Conservation (phyloP, 1,140 invertebrate genomes). For the Cotesia vestalis region DNA sequence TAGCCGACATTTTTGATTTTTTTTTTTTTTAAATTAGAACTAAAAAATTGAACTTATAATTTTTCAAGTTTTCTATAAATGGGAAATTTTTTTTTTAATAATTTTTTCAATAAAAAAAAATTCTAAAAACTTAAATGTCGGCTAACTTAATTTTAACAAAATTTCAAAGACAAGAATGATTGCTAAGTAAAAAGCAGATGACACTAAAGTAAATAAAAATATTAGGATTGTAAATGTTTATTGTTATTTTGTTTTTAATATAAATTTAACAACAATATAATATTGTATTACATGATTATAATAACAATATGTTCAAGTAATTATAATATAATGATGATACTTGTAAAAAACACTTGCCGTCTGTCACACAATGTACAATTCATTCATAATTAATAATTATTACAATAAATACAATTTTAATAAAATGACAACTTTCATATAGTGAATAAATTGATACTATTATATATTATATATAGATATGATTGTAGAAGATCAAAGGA, state of each 20-base stretch:
- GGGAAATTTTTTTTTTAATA: too few relatives aligned
- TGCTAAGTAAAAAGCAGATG: too few relatives aligned
- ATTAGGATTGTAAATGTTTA: conserved; percentile 2
- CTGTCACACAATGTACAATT: conserved; percentile 10
- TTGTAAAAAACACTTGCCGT: conserved; percentile 1
- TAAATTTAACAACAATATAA: conserved; percentile 36
- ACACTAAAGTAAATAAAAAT: background rate
- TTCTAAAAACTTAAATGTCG: too few relatives aligned
- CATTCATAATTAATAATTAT: background rate
- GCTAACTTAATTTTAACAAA: too few relatives aligned
- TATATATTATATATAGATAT: background rate
- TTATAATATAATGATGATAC: background rate
- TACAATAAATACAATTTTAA: conserved; percentile 5
- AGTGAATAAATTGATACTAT: background rate
- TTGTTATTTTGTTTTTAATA: conserved; percentile 20
- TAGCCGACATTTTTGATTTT: too few relatives aligned
- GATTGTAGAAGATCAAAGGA: background rate
- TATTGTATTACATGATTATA: conserved; percentile 22
- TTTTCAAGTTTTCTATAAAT: too few relatives aligned
- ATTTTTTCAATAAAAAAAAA: too few relatives aligned
- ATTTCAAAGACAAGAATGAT: too few relatives aligned
- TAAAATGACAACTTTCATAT: background rate
- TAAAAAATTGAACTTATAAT: too few relatives aligned
- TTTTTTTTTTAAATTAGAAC: too few relatives aligned
- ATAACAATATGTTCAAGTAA: background rate